Percentiles rank a stretch among this genome's conserved stretches.
These are phyloP conservation scores for Atlantisia rogersi DNA, from an alignment of 2,113 vertebrate genomes.

Conservation along the genomic window DNA sequence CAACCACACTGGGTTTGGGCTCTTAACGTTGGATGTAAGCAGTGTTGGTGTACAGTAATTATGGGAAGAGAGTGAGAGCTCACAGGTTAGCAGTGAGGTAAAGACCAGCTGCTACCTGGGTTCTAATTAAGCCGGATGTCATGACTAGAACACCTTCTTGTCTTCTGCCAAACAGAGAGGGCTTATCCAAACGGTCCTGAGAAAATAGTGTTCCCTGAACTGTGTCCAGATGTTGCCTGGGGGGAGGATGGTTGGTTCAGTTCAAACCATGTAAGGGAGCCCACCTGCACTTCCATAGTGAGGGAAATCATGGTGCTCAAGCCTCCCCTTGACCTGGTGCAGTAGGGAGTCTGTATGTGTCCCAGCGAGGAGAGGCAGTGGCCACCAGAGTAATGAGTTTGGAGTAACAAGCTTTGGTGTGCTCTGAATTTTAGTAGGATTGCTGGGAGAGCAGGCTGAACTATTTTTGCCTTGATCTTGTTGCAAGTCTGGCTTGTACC, in stretches of 20 bases:
- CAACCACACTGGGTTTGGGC: not conserved
- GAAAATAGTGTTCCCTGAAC: not conserved
- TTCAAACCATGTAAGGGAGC: not conserved
- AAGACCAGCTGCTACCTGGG: accelerated
- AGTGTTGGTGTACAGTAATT: not conserved
- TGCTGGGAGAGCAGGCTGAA: not conserved
- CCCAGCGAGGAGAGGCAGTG: not conserved
- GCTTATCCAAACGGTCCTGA: not conserved
- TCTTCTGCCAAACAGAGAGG: not conserved
- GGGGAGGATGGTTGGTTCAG: not conserved
- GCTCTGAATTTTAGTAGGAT: not conserved
- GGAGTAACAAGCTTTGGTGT: not conserved
- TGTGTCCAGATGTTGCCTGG: not conserved
- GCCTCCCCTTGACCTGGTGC: not conserved
- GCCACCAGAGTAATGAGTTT: not conserved
- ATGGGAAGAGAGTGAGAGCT: not conserved
- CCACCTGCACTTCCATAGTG: not conserved
- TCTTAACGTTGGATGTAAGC: not conserved
- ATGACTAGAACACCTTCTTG: not conserved
- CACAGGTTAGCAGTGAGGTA: not conserved
- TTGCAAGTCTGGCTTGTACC: not conserved
- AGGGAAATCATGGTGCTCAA: not conserved
- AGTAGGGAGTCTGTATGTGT: not conserved
- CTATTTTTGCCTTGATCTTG: not conserved
- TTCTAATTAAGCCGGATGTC: not conserved